A percentile compares a stretch with the other conserved stretches of the same genome.
These are phyloP conservation scores for Melipona quadrifasciata DNA, from an alignment of 1,140 invertebrate genomes.

Conservation along the genomic window DNA sequence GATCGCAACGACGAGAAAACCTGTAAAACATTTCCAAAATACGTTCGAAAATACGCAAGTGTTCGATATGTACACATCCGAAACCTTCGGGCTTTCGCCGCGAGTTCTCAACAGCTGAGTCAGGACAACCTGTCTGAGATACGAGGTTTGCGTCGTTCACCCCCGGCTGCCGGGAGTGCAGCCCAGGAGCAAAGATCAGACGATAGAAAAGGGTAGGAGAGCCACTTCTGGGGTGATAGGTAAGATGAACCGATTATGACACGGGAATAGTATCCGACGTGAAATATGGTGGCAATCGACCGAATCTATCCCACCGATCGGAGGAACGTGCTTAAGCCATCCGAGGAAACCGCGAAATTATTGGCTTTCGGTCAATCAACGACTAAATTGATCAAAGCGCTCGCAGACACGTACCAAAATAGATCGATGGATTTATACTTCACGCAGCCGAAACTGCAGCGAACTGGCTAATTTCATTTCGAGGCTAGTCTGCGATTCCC, in stretches of 20 bases:
- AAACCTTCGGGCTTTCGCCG: neutral
- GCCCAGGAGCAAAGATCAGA: constrained; percentile 48
- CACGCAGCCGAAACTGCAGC: constrained; percentile 10
- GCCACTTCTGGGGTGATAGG: constrained; percentile 47
- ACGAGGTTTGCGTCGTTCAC: constrained; percentile 25
- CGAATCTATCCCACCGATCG: neutral
- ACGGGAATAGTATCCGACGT: constrained; percentile 29
- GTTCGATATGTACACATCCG: constrained; percentile 12
- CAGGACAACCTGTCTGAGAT: constrained; percentile 25
- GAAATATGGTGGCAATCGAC: constrained; percentile 55
- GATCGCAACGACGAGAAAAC: neutral
- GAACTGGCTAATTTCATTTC: constrained; percentile 58
- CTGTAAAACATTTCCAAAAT: constrained; percentile 2
- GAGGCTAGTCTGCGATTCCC: too few species aligned
- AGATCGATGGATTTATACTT: constrained; percentile 58
- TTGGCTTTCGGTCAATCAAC: constrained; percentile 68
- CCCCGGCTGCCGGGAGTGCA: neutral
- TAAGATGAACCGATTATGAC: constrained; percentile 67
- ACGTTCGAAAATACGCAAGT: constrained; percentile 14
- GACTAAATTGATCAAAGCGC: constrained; percentile 70
- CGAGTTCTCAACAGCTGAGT: constrained; percentile 33
- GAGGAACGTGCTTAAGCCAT: constrained; percentile 50
- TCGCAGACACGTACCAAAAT: constrained; percentile 42
- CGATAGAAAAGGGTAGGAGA: constrained; percentile 49
- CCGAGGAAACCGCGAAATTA: constrained; percentile 68